These are phyloP conservation scores for Hybos culiciformis DNA, from an alignment of 2,888 invertebrate genomes.

Conservation along the genomic window DNA sequence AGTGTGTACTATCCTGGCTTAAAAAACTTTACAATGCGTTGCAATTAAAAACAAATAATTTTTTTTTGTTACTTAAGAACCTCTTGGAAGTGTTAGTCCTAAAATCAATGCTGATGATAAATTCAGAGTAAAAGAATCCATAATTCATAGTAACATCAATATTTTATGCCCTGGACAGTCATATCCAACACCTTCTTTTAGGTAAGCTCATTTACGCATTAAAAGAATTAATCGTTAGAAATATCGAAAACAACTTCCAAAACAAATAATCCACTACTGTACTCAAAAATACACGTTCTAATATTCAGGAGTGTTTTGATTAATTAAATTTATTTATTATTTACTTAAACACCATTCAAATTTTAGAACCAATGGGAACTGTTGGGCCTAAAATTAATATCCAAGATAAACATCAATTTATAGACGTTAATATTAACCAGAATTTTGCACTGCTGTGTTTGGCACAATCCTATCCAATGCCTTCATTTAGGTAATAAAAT, in stretches of 20 bases:
- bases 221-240: too few relatives aligned
- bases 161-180: constrained; percentile 61
- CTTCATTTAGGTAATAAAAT: constrained; percentile 42
- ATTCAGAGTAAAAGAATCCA: constrained; percentile 26
- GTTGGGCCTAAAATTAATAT: constrained; percentile 45
- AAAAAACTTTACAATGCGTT: too few relatives aligned
- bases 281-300: not conserved
- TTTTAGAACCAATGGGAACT: constrained; percentile 37
- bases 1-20: too few relatives aligned
- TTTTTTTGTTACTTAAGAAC: not conserved
- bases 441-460: constrained; percentile 41
- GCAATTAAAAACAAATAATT: too few relatives aligned
- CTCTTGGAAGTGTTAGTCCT: constrained; percentile 41
- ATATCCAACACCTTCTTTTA: constrained; percentile 45
- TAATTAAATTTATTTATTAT: constrained; percentile 1
- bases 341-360: constrained; percentile 1
- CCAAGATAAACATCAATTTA: constrained; percentile 33
- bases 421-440: constrained; percentile 18
- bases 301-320: not conserved
- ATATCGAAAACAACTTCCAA: not conserved
- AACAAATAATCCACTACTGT: not conserved
- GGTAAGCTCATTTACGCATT: too few relatives aligned
- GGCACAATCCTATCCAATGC: constrained; percentile 52
- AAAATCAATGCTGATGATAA: constrained; percentile 47
- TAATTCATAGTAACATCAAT: constrained; percentile 37